Evolutionary conservation across 2,888 invertebrate species (phyloP).

Genomic region (Hypercompe scribonia): DNA sequence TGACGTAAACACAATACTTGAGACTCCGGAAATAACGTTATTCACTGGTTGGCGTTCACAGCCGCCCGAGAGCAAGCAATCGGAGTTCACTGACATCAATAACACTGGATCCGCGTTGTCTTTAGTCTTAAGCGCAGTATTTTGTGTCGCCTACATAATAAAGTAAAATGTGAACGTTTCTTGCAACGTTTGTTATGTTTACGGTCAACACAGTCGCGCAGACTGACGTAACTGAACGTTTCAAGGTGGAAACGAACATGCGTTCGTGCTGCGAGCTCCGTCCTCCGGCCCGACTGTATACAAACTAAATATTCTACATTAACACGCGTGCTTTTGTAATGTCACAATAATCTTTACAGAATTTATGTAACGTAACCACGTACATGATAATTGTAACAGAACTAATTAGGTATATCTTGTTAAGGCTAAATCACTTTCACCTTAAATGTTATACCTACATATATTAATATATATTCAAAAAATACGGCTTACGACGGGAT

Average conservation of each 20-base stretch:
- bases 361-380: background rate
- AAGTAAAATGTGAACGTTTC: conserved; percentile 43
- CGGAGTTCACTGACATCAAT: conserved; percentile 66
- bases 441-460: background rate
- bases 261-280: conserved; percentile 54
- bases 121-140: background rate
- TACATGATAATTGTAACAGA: background rate
- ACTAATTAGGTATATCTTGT: background rate
- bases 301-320: conserved; percentile 67
- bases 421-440: background rate
- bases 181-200: conserved; percentile 64
- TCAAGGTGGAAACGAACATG: conserved; percentile 57
- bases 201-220: conserved; percentile 53
- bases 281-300: conserved; percentile 56
- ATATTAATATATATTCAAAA: background rate
- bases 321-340: conserved; percentile 75
- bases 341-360: conserved; percentile 57
- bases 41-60: conserved; percentile 31
- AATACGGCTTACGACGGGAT: background rate
- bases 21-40: conserved; percentile 64
- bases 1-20: conserved; percentile 75
- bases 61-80: conserved; percentile 40
- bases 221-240: conserved; percentile 76
- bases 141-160: conserved; percentile 6
- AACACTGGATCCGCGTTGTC: conserved; percentile 25